Evolutionary conservation across 2,797 vertebrate species (phyloP), one percentile per base, ranked within the genome.

Genomic region (Meda fulgida): DNA sequence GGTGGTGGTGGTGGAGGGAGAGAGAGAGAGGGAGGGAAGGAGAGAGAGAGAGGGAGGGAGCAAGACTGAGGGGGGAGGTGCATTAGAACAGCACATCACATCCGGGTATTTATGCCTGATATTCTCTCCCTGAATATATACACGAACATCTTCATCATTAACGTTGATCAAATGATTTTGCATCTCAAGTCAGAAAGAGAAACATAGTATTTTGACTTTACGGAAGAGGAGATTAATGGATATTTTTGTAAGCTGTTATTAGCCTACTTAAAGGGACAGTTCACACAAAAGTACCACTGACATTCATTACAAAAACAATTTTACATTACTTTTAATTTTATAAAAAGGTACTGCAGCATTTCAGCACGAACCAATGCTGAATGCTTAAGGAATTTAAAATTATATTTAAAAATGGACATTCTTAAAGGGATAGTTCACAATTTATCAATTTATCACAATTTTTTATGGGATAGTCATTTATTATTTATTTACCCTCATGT

Each of bases 61-160:
- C 29, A 31, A 48, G 70, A 58, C 26, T 34, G 69, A 75, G 87
- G 71, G 72, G 83, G 87, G 87, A 81, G 90, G 91, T 79, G 90
- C 86, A 48, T 72, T 53, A 84, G 75, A 81, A 86, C 83, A 66
- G 60, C n/a, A 87, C 89, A 90, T 91, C 29, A 87, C 89, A 90
- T 91, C 89, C 91, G 89, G 91, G 91, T 53, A 87, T 58, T 84
- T 70, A 14, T n/a, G 6, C 77, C 51, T 29, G 7, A 40, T 63
- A 29, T 18, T 69, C 60, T 46, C 51, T 26, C 60, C 53, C 73
- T 38, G 36, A 18, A 23, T 1, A 19, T 14, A 16, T 40, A 29
- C 51, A 53, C 10, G 10, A 7, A 21, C 29, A 14, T 23, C 43
- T 69, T 13, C 43, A 48, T 43, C 21, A 8, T 53, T 63, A 67